Evolutionary conservation across 2,888 invertebrate genomes (phyloP).

Genomic region (Metalampra italica): DNA sequence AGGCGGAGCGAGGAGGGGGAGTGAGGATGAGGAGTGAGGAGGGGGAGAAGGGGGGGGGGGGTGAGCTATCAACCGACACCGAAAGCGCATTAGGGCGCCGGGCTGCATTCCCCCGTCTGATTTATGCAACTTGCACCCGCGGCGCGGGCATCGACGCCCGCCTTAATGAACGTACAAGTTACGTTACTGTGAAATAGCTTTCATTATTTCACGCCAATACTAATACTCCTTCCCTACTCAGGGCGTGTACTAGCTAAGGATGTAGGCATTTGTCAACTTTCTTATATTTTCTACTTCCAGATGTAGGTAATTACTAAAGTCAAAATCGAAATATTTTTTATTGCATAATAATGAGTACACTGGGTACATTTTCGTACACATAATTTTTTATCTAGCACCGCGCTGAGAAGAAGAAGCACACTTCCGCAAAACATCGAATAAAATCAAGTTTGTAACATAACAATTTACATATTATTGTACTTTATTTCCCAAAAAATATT

Average conservation of each 20-base stretch:
- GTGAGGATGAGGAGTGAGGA: slow-evolving; percentile 3
- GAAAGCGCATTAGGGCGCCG: slow-evolving; percentile 74
- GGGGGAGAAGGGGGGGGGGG: slow-evolving; percentile 26
- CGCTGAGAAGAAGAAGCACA: no score
- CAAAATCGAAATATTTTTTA: no score
- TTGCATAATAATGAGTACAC: no score
- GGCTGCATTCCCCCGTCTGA: slow-evolving; percentile 66
- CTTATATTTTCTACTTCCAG: no score
- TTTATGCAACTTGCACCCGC: slow-evolving; percentile 69
- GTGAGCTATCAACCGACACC: slow-evolving; percentile 68
- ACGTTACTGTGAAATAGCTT: slow-evolving; percentile 64
- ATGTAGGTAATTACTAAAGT: no score
- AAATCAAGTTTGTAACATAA: no score
- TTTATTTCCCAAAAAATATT: no score
- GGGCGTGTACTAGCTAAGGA: slow-evolving; percentile 19
- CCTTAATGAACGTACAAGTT: slow-evolving; percentile 71
- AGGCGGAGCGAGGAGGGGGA: slow-evolving; percentile 18
- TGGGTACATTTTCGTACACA: no score
- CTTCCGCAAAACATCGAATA: no score
- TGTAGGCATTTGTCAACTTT: neutral
- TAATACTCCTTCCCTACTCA: slow-evolving; percentile 50
- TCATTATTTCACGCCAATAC: slow-evolving; percentile 68
- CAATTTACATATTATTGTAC: no score
- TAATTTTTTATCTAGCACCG: no score
- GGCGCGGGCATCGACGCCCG: slow-evolving; percentile 64